Evolutionary conservation across 2,888 invertebrate genomes (phyloP), one percentile per base, ranked within the genome.

Genomic region (Tenthredo scrophulariae): DNA sequence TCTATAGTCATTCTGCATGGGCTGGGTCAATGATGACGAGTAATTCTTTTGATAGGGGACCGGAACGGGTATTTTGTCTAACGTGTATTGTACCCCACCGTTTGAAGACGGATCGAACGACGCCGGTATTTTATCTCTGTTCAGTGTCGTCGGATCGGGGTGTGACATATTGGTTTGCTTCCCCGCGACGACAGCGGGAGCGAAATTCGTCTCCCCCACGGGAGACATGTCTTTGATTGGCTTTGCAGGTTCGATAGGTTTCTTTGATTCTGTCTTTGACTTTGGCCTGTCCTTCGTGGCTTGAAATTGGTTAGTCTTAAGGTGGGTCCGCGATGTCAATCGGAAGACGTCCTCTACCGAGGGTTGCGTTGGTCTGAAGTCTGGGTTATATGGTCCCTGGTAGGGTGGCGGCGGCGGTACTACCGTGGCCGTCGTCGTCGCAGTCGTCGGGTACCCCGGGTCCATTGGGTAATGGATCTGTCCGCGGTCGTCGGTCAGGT

Each of bases 341-440:
- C 91, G 92, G 83, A 93, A 93, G n/a, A 92, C 87, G 33, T 93
- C 89, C 65, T 92, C 93, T 22, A 92, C 87, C 33, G 87, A 91
- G 13, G 91, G 91, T 50, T 90, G 89, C 7, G 90, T 92, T 43
- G 92, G 91, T 85, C 90, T 90, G 87, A 89, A 93, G 86, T 93
- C 92, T 15, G 94, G 94, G 91, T 91, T 94, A 87, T 93, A 93
- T 7, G 94, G 94, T 18, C 94, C 94, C 86, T 93, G 91, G 88
- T 94, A 94, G 1, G 93, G 90, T 33, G 88, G 58, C 22, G 79
- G 62, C 58, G 79, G 5, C 4, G 62, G 37, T 18, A 33, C 26
- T 29, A 70, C 26, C 67, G 62, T 75, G 15, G 62, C 43, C 6
- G 74, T 84, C 26, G 54, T 50, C 43, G 83, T 83, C 13, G 40